Base-by-base conservation (phyloP, 2,888 invertebrate species). In the Oxycera nigricornis region DNA sequence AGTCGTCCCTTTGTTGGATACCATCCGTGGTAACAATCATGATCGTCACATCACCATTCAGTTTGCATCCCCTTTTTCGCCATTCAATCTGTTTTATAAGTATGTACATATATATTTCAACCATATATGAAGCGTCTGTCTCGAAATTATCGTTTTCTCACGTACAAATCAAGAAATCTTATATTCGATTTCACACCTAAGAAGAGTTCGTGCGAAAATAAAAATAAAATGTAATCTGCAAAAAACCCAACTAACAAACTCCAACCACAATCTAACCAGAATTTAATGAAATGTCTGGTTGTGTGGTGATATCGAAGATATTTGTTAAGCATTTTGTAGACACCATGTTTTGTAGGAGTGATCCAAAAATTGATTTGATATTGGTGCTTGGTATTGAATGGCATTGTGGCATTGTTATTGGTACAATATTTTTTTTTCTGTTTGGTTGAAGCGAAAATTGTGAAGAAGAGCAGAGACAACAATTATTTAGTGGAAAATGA, bases 141-240 rank as follows among this genome's bases (percentile, higher is more conserved):
- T 20, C 26, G 62, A 24, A 35, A 50, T 68, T 30, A 17, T 52
- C 70, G 70, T 52, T 41, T 70, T 70, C 70, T 70, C 70, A 70
- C 70, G 70, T 70, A 52, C 70, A n/a, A 70, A 70, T 31, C 52
- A 52, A 70, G 70, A 52, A 70, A 70, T 70, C 31, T 39, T 41
- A 65, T 52, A 70, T 70, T 52, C 55, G 22, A 70, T 55, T 70
- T 70, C 70, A 70, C 70, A 70, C 70, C 55, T 70, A 50, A 62
- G 14, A 61, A 31, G 65, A 41, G 35, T 41, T 65, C 65, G 65
- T 65, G 65, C 65, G 65, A 65, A 65, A 9, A 11, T 24, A 24
- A 41, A 31, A 24, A 39, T 22, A 39, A 65, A 65, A 65, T 41
- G 24, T 3, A 28, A n/a, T 26, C n/a, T n/a, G 30, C 41, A 65